Conservation (phyloP, 2,888 invertebrate species). For the Agrilus cyanescens region DNA sequence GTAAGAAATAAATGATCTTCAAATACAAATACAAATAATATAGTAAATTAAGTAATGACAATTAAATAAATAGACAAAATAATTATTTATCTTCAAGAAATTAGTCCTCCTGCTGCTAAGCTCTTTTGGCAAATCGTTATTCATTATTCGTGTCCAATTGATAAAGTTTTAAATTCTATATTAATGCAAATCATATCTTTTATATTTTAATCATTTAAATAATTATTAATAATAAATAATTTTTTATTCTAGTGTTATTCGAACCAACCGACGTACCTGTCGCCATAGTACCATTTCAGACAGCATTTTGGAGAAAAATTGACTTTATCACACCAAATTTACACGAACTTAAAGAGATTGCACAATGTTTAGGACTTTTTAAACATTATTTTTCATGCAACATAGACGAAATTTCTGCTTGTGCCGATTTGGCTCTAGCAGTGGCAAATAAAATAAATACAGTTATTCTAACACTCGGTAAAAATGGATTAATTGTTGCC, state of each 20-base stretch:
- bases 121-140: background rate
- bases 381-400: slow-evolving; percentile 18
- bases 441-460: slow-evolving; percentile 42
- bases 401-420: slow-evolving; percentile 26
- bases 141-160: no score
- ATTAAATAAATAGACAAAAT: no score
- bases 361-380: slow-evolving; percentile 35
- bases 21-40: no score
- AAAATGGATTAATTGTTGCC: slow-evolving; percentile 45
- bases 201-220: no score
- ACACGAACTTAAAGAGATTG: slow-evolving; percentile 61
- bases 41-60: no score
- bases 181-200: slow-evolving; percentile 2
- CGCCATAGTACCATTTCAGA: slow-evolving; percentile 57
- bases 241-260: slow-evolving; percentile 64
- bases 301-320: slow-evolving; percentile 36
- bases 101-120: background rate
- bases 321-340: slow-evolving; percentile 69
- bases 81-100: no score
- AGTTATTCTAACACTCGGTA: slow-evolving; percentile 51
- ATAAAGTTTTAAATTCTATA: no score
- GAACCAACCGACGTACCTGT: slow-evolving; percentile 80
- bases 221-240: no score
- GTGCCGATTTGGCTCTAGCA: slow-evolving; percentile 21
- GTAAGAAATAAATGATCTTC: no score